Conservation (phyloP, 2,113 vertebrate species). For the Mirza zaza region DNA sequence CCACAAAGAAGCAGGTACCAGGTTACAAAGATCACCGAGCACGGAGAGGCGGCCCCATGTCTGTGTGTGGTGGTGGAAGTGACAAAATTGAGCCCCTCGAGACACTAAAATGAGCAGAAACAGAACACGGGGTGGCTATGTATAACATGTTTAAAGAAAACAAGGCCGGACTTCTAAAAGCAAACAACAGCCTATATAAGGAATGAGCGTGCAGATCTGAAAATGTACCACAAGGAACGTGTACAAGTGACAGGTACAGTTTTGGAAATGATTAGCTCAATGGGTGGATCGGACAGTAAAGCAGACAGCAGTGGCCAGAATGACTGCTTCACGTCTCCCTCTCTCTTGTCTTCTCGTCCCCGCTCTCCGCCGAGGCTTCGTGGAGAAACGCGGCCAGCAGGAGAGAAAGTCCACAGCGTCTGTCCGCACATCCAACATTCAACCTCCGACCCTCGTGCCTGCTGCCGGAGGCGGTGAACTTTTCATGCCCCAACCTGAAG, state of each 20-base stretch:
- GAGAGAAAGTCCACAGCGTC: not conserved
- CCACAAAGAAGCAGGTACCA: rapidly evolving
- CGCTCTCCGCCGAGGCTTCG: not conserved
- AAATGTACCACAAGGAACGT: not conserved
- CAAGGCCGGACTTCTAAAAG: not conserved
- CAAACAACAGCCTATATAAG: too few relatives aligned
- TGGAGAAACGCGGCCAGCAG: not conserved
- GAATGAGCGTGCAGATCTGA: not conserved
- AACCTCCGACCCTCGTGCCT: not conserved
- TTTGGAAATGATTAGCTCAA: not conserved
- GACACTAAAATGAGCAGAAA: not conserved
- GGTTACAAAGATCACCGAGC: not conserved
- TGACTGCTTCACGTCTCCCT: rapidly evolving
- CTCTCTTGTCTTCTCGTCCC: not conserved
- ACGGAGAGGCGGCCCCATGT: rapidly evolving
- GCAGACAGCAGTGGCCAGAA: not conserved
- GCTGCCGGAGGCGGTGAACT: not conserved
- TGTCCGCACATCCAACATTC: rapidly evolving
- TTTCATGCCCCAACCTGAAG: not conserved
- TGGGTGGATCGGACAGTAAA: not conserved
- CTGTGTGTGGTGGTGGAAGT: not conserved
- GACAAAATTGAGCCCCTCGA: not conserved
- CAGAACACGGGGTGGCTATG: rapidly evolving
- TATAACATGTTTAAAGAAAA: not conserved
- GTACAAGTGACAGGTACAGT: not conserved